Percentiles rank a stretch among this genome's conserved stretches.
These are phyloP conservation scores for Acanthosepion pharaonis DNA, from an alignment of 2,888 invertebrate species.

Conservation along the genomic window DNA sequence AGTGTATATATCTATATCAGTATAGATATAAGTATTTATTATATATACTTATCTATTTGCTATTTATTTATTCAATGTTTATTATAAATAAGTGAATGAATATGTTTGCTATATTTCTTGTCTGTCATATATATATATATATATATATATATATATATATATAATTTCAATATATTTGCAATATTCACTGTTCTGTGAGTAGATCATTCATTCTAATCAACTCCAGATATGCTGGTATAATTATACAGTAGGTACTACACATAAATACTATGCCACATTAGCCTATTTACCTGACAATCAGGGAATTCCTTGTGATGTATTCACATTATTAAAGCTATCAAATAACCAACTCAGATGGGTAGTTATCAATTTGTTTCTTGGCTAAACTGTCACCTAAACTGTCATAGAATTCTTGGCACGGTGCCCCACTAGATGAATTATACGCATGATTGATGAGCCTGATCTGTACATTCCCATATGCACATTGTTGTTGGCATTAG, in stretches of 20 bases:
- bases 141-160: too few species aligned
- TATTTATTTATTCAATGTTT: not conserved
- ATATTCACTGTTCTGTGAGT: not conserved
- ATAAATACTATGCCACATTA: not conserved
- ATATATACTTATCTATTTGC: too few species aligned
- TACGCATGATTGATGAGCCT: constrained; percentile 33
- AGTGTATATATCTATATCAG: too few species aligned
- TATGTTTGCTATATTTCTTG: not conserved
- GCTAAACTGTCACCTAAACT: constrained; percentile 33
- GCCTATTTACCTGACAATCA: constrained; percentile 9
- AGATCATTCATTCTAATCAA: not conserved
- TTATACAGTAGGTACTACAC: constrained; percentile 4
- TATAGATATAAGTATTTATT: too few species aligned
- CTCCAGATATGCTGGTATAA: constrained; percentile 33
- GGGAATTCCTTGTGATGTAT: constrained; percentile 8
- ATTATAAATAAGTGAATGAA: not conserved
- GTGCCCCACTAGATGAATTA: not conserved
- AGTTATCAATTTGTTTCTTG: constrained; percentile 33
- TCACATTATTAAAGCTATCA: constrained; percentile 33
- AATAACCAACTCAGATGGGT: constrained; percentile 2
- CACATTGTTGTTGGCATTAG: not conserved
- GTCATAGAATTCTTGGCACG: not conserved
- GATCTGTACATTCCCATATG: constrained; percentile 18
- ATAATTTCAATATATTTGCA: constrained; percentile 8
- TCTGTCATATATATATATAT: too few species aligned